These are phyloP conservation scores for Netelia virgata DNA, from an alignment of 2,888 invertebrate species.

Conservation along the genomic window DNA sequence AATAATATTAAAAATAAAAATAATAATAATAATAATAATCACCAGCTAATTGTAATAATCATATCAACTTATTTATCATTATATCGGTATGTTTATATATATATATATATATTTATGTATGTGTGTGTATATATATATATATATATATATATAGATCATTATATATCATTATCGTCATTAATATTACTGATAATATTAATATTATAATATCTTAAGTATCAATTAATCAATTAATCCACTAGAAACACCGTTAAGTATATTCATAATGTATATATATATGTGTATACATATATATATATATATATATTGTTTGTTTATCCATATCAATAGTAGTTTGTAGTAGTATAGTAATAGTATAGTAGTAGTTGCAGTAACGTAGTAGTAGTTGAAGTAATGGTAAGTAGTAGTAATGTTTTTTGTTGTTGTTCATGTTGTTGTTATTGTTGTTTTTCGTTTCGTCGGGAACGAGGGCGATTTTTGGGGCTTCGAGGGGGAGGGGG, in stretches of 20 bases:
- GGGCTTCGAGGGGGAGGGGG: background rate
- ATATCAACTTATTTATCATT: constrained; percentile 82
- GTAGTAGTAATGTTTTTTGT: constrained; percentile 73
- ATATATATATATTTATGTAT: constrained; percentile 74
- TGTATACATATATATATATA: constrained; percentile 71
- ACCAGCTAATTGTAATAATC: constrained; percentile 73
- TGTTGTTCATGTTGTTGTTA: constrained; percentile 51
- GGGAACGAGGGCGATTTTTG: constrained; percentile 71
- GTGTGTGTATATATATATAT: constrained; percentile 77
- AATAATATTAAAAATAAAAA: constrained; percentile 66
- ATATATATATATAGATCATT: constrained; percentile 75
- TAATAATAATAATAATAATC: constrained; percentile 72
- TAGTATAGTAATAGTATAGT: constrained; percentile 72
- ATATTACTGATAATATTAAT: constrained; percentile 80
- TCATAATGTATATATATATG: constrained; percentile 75
- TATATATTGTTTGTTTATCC: constrained; percentile 64
- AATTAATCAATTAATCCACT: constrained; percentile 83
- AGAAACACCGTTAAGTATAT: constrained; percentile 84
- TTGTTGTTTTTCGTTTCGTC: constrained; percentile 73
- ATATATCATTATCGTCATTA: constrained; percentile 77
- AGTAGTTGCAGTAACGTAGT: constrained; percentile 63
- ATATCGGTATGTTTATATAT: constrained; percentile 77
- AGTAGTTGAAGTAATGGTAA: constrained; percentile 66
- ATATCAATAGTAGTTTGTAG: constrained; percentile 69
- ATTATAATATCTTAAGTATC: constrained; percentile 82